Base-by-base conservation (phyloP, 2,797 vertebrate genomes). In the Molothrus aeneus region DNA sequence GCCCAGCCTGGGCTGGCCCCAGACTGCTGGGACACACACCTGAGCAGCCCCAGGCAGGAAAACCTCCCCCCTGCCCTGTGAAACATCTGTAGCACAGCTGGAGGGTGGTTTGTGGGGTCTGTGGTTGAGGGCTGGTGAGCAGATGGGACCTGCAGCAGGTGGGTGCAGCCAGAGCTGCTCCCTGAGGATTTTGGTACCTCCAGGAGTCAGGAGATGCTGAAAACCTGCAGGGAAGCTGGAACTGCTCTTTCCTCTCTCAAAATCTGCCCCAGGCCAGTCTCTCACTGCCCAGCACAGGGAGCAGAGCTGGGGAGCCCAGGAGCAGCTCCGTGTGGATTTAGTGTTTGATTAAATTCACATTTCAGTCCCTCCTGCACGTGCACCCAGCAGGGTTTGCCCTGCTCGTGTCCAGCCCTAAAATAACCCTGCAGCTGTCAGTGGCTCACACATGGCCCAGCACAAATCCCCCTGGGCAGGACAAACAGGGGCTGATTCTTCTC, bases 21-120 rank as follows among this genome's bases (percentile, higher is more conserved):
- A 26, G 22, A 11, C 83, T 61, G 19, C 15, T 53, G 86, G 61
- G 86, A 42, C 70, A 77, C 43, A 16, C 11, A 8, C 57, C 80
- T 70, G 94, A 60, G 73, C 95, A 80, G 87, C 93, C 80, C 88
- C 86, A 59, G 90, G 42, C 60, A 65, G 94, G 73, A 72, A 59
- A 40, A 47, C 36, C 48, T 38, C 16, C 40, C 48, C 19, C 19
- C 40, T 63, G 68, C 40, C 69, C 50, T 61, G 51, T n/a, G 24
- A 7, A 57, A 60, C 19, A 20, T 1, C 31, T 40, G 34, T 2
- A 7, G 74, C 45, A 4, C 61, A 22, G 61, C 36, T 25, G 32
- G 25, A 14, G 38, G 32, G 10, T 40, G 70, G 59, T 1, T 31
- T 7, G 47, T 12, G 50, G 17, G 28, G 0, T 16, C 2, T 17